Base-by-base conservation (phyloP, 2,888 invertebrate species). In the Lycaena phlaeas region DNA sequence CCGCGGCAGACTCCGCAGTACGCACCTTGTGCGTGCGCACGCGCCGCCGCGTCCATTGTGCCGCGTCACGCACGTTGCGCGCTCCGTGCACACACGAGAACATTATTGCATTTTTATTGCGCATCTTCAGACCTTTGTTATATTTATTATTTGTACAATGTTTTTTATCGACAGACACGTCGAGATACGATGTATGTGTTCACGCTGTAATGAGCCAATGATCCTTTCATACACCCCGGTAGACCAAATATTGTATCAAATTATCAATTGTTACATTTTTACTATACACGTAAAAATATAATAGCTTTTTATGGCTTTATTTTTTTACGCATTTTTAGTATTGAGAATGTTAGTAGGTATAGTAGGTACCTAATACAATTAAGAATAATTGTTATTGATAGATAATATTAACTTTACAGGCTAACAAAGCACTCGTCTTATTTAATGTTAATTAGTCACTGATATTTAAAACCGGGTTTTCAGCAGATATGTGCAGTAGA, bases 91-190 rank as follows among this genome's bases (percentile, higher is more conserved):
- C 63, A 59, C 67, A 65, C 64, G 63, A 68, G 63, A 66, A 62
- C 62, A 63, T 76, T 78, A 82, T 77, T 77, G 68, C 76, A 65
- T 76, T 77, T 79, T 81, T 75, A 81, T 82, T 77, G 71, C 78
- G 68, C 77, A 76, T 79, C 82, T 78, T 81, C 75, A 76, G 68
- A 72, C 69, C 68, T 67, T 79, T 81, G 76, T 79, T 75, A 68
- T 59, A 57, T 69, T 70, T 73, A 68, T 74, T 59, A 57, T 69
- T 70, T 73, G 68, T 74, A 34, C 34, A 51, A 53, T 52, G 60
- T 67, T 70, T 67, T 71, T 51, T 77, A 69, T 73, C 66, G 59
- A 65, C 76, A 70, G 68, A 71, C 64, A 66, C 56, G 68, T 68
- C 71, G 61, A 56, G 51, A 57, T 54, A 68, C 68, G 74, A 82